Evolutionary conservation across 1,140 invertebrate species (phyloP).

Genomic region (Hycleus cichorii): DNA sequence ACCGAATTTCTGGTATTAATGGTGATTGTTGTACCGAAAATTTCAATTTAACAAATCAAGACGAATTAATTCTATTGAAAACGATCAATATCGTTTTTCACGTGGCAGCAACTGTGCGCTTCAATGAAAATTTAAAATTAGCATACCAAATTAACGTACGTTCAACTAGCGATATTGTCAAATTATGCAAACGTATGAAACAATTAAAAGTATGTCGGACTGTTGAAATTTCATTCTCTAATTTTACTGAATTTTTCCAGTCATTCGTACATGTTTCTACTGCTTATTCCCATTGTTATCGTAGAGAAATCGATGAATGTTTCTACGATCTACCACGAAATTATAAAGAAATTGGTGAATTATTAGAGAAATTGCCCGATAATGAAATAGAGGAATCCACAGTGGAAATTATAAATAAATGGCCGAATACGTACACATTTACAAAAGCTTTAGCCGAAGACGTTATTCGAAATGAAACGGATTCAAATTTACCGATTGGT

Average conservation of each 20-base stretch:
- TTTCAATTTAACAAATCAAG: constrained; percentile 29
- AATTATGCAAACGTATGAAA: constrained; percentile 55
- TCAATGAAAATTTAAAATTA: constrained; percentile 70
- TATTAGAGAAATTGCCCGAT: constrained; percentile 48
- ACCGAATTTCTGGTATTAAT: constrained; percentile 31
- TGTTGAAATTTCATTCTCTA: neutral
- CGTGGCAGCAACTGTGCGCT: constrained; percentile 81
- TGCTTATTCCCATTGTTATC: constrained; percentile 59
- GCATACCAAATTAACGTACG: constrained; percentile 54
- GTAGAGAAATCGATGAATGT: constrained; percentile 49
- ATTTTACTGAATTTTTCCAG: constrained; percentile 16
- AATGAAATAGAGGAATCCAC: constrained; percentile 44
- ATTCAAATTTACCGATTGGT: constrained; percentile 53
- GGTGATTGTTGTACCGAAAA: constrained; percentile 39
- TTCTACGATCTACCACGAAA: constrained; percentile 57
- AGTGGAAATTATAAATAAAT: constrained; percentile 53
- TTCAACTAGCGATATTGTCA: constrained; percentile 51
- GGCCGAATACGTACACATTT: constrained; percentile 69
- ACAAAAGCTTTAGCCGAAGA: constrained; percentile 67
- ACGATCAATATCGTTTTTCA: constrained; percentile 73
- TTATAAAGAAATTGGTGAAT: too few relatives aligned
- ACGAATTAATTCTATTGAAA: constrained; percentile 27
- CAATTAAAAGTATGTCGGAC: constrained; percentile 46
- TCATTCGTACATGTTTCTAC: constrained; percentile 48
- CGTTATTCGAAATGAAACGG: constrained; percentile 47